Conservation (phyloP, 2,888 invertebrate genomes). For the Penaeus monodon region DNA sequence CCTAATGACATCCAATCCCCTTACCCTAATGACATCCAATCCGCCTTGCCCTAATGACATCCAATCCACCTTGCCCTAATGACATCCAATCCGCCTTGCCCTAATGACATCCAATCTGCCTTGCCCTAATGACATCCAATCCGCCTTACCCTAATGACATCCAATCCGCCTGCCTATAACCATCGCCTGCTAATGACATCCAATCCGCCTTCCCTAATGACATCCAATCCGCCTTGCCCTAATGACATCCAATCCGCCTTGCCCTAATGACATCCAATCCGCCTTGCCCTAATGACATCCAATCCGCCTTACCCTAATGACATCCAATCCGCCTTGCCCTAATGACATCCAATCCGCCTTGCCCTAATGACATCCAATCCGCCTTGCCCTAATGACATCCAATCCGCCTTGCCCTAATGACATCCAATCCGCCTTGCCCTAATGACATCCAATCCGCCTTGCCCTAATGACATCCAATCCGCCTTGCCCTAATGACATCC, state of each 20-base stretch:
- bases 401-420: too few relatives aligned
- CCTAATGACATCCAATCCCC: conserved; percentile 67
- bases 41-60: conserved; percentile 67
- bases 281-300: conserved; percentile 67
- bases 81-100: conserved; percentile 65
- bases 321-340: conserved; percentile 66
- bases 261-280: not conserved
- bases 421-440: conserved; percentile 66
- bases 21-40: too few relatives aligned
- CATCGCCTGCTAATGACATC: conserved; percentile 67
- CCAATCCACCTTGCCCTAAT: too few relatives aligned
- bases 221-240: conserved; percentile 66
- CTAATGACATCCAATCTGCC: conserved; percentile 67
- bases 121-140: too few relatives aligned
- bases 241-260: too few relatives aligned
- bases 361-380: not conserved
- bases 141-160: conserved; percentile 67
- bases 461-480: not conserved
- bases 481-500: conserved; percentile 67
- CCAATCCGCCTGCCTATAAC: conserved; percentile 66
- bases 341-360: too few relatives aligned
- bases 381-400: conserved; percentile 67
- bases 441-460: too few relatives aligned
- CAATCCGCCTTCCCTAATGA: too few relatives aligned
- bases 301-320: too few relatives aligned